phyloP scores from a whole-genome alignment of 1,140 invertebrate species.

The Drosophila sproati region DNA sequence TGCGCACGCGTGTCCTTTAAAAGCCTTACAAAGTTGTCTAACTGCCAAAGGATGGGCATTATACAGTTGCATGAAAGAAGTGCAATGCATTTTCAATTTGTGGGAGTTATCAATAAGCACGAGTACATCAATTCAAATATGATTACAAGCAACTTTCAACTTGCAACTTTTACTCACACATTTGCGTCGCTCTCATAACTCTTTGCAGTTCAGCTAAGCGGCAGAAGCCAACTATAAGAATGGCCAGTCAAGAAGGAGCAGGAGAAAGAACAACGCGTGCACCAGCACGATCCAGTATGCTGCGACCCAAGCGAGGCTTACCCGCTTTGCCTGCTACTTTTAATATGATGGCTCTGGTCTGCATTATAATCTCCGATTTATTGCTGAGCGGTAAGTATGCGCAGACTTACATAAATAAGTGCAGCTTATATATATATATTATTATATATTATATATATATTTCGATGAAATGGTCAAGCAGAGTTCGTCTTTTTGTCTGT shows the following conservation, averaged over 20 bases:
- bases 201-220: slow-evolving; percentile 45
- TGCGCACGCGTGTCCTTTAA: slow-evolving; percentile 67
- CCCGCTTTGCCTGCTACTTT: slow-evolving; percentile 57
- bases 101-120: slow-evolving; percentile 72
- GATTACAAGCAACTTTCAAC: slow-evolving; percentile 55
- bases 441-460: background rate
- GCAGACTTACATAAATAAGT: slow-evolving; percentile 25
- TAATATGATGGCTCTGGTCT: slow-evolving; percentile 76
- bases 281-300: slow-evolving; percentile 13
- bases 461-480: slow-evolving; percentile 8
- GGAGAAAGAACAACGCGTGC: slow-evolving; percentile 1
- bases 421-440: slow-evolving; percentile 1
- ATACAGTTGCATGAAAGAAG: background rate
- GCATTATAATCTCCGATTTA: slow-evolving; percentile 83
- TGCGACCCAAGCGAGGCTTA: slow-evolving; percentile 17
- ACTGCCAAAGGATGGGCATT: slow-evolving; percentile 10
- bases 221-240: slow-evolving; percentile 31
- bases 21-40: slow-evolving; percentile 73
- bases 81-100: slow-evolving; percentile 18
- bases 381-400: slow-evolving; percentile 80
- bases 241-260: slow-evolving; percentile 42
- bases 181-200: slow-evolving; percentile 16
- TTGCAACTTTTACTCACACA: slow-evolving; percentile 58
- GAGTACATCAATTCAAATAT: slow-evolving; percentile 65
- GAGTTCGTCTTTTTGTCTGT: slow-evolving; percentile 7